Percentiles rank a stretch among this genome's conserved stretches.
Conservation (phyloP, 2,113 vertebrate species). For the Phylloscopus whistleri region DNA sequence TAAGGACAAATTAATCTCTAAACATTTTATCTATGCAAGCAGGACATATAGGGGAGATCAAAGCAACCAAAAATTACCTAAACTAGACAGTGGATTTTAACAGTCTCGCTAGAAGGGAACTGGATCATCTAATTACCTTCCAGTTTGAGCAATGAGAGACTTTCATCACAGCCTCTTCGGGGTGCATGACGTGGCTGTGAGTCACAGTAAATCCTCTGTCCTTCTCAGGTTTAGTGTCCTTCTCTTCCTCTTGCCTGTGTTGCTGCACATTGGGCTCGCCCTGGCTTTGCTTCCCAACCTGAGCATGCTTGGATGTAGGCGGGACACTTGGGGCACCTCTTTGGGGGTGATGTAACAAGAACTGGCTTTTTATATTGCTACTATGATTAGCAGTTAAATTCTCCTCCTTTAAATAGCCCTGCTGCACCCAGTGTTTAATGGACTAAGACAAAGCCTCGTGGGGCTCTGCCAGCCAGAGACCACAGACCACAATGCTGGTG, state of each 20-base stretch:
- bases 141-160: neutral
- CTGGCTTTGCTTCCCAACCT: neutral
- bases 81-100: neutral
- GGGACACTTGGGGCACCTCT: neutral
- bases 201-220: neutral
- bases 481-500: accelerated
- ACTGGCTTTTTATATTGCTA: neutral
- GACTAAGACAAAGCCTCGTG: accelerated
- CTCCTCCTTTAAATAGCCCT: neutral
- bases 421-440: neutral
- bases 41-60: neutral
- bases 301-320: accelerated
- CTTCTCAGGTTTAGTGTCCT: neutral
- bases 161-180: slow-evolving; percentile 12
- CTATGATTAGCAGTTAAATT: neutral
- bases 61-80: neutral
- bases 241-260: neutral
- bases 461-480: neutral
- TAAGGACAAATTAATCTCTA: neutral
- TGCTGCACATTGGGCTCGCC: accelerated
- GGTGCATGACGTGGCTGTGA: neutral
- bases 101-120: neutral
- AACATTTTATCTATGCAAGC: neutral
- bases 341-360: neutral
- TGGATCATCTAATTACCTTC: slow-evolving; percentile 30